phyloP scores from a whole-genome alignment of 2,113 vertebrate genomes.

The Ia io region DNA sequence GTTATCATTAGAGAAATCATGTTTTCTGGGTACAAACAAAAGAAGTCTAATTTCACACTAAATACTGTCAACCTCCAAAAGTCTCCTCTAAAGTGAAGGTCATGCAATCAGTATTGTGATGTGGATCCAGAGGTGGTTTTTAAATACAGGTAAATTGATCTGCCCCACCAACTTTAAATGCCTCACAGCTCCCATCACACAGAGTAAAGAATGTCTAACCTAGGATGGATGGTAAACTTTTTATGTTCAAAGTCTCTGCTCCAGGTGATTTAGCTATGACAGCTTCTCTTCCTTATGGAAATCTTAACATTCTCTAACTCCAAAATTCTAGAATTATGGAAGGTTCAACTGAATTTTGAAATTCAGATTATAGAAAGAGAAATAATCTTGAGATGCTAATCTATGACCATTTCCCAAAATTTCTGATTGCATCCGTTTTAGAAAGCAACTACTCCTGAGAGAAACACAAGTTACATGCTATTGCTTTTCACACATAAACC shows the following conservation, averaged over 20 bases:
- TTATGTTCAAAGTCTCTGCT: background rate
- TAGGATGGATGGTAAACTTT: slow-evolving; percentile 2
- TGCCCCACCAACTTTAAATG: background rate
- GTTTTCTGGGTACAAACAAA: background rate
- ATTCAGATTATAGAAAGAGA: slow-evolving; percentile 50
- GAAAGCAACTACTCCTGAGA: background rate
- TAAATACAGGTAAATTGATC: background rate
- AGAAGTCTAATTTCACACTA: background rate
- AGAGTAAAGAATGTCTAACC: background rate
- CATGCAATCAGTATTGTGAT: background rate
- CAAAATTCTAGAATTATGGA: slow-evolving; percentile 35
- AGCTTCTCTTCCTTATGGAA: background rate
- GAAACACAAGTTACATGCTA: background rate
- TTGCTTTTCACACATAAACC: slow-evolving; percentile 37
- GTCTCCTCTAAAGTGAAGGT: background rate
- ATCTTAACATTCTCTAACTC: slow-evolving; percentile 16
- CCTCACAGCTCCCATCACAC: background rate
- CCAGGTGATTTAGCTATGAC: background rate
- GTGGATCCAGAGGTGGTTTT: background rate
- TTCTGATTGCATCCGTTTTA: slow-evolving; percentile 43
- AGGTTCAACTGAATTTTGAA: slow-evolving; percentile 50
- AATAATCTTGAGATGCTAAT: slow-evolving; percentile 36
- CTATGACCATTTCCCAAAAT: slow-evolving; percentile 24
- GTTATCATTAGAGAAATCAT: background rate
- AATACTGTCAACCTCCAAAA: background rate